These are phyloP conservation scores for Mactra quadrangularis DNA, from an alignment of 1,140 invertebrate species.

Conservation along the genomic window DNA sequence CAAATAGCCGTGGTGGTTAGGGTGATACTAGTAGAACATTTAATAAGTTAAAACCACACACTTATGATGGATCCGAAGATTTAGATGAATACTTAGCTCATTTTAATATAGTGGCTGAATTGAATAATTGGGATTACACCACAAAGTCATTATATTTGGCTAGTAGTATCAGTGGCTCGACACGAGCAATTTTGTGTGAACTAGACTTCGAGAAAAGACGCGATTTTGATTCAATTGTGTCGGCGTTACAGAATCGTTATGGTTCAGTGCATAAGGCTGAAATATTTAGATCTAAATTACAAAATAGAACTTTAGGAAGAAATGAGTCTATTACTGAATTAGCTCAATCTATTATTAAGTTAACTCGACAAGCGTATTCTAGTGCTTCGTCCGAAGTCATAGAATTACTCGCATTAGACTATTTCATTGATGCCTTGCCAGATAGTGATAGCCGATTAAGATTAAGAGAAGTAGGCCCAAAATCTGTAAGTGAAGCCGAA, in stretches of 20 bases:
- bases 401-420: conserved; percentile 50
- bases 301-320: conserved; percentile 21
- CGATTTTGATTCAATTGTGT: conserved; percentile 37
- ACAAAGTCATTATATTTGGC: conserved; percentile 43
- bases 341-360: conserved; percentile 49
- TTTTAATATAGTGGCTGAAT: conserved; percentile 41
- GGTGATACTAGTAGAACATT: neutral
- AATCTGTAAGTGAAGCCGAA: conserved; percentile 38
- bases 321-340: conserved; percentile 47
- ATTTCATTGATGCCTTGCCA: conserved; percentile 61
- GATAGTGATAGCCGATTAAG: conserved; percentile 56
- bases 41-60: conserved; percentile 41
- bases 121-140: conserved; percentile 37
- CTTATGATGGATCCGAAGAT: too few relatives aligned
- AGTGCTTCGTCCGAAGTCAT: conserved; percentile 33
- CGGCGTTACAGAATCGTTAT: conserved; percentile 25
- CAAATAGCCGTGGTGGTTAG: neutral
- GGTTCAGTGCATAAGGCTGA: conserved; percentile 28
- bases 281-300: conserved; percentile 41
- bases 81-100: too few relatives aligned
- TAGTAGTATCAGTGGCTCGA: conserved; percentile 3
- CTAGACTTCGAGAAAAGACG: too few relatives aligned
- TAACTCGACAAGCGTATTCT: conserved; percentile 56
- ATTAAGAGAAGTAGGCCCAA: conserved; percentile 57
- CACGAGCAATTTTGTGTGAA: too few relatives aligned